Conservation (phyloP, 2,888 invertebrate genomes). For the Polyommatus iphigenia region DNA sequence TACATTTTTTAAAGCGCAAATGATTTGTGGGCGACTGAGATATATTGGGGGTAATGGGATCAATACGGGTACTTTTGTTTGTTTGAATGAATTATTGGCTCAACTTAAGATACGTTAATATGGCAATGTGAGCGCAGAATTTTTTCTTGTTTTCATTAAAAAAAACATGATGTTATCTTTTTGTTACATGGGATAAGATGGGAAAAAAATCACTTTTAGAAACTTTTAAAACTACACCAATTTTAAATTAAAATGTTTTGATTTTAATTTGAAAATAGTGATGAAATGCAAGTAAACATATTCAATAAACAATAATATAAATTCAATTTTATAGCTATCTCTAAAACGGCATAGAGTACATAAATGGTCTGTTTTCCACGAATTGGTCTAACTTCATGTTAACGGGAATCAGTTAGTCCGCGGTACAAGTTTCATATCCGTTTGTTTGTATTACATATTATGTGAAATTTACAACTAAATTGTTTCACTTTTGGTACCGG, state of each 20-base stretch:
- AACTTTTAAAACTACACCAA: too few relatives aligned
- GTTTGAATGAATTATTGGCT: constrained; percentile 45
- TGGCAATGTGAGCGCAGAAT: neutral
- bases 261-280: too few relatives aligned
- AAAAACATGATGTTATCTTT: too few relatives aligned
- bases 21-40: constrained; percentile 61
- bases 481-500: neutral
- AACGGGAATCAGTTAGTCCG: neutral
- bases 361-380: neutral
- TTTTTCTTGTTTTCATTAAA: too few relatives aligned
- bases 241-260: too few relatives aligned
- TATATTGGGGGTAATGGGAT: constrained; percentile 51
- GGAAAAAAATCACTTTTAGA: too few relatives aligned
- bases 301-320: too few relatives aligned
- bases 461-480: neutral
- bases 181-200: too few relatives aligned
- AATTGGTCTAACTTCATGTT: neutral
- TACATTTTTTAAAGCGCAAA: constrained; percentile 53
- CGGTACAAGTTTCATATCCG: neutral
- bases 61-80: constrained; percentile 21
- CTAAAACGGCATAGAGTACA: neutral
- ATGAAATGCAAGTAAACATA: too few relatives aligned
- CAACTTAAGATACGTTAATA: neutral
- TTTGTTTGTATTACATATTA: neutral
- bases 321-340: too few relatives aligned